Evolutionary conservation across 2,113 vertebrate species (phyloP).

Genomic region (Ptyas mucosa): DNA sequence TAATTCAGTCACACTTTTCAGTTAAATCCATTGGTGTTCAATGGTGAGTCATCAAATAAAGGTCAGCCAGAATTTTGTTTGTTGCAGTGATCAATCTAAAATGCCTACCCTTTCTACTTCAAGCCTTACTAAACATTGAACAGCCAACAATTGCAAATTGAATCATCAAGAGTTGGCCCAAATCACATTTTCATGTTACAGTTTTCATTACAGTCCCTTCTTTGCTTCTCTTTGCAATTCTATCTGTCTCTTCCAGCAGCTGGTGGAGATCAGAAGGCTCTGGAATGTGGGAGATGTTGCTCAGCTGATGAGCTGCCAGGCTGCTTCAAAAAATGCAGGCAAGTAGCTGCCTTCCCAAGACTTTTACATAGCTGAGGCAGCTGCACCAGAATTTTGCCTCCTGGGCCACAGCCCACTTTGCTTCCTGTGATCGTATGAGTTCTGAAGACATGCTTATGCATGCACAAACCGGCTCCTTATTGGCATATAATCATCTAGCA

Average conservation of each 20-base stretch:
- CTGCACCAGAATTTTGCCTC: slow-evolving; percentile 5
- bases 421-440: not conserved
- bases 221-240: not conserved
- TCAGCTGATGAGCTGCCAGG: not conserved
- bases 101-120: not conserved
- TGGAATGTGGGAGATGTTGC: slow-evolving; percentile 4
- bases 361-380: not conserved
- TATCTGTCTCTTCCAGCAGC: slow-evolving; percentile 12
- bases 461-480: not conserved
- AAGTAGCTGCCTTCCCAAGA: not conserved
- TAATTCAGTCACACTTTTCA: not conserved
- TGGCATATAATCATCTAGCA: not conserved
- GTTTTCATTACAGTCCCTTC: not conserved
- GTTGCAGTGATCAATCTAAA: not conserved
- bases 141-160: not conserved
- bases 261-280: slow-evolving; percentile 15
- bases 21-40: not conserved
- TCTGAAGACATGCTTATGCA: not conserved
- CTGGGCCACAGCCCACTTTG: not conserved
- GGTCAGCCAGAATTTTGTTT: not conserved
- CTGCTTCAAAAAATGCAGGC: not conserved
- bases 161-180: not conserved
- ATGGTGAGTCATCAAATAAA: not conserved
- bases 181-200: not conserved
- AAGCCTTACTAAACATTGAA: not conserved